Percentiles rank a stretch among this genome's conserved stretches.
phyloP scores from a whole-genome alignment of 1,140 invertebrate genomes.

The Magallana angulata region DNA sequence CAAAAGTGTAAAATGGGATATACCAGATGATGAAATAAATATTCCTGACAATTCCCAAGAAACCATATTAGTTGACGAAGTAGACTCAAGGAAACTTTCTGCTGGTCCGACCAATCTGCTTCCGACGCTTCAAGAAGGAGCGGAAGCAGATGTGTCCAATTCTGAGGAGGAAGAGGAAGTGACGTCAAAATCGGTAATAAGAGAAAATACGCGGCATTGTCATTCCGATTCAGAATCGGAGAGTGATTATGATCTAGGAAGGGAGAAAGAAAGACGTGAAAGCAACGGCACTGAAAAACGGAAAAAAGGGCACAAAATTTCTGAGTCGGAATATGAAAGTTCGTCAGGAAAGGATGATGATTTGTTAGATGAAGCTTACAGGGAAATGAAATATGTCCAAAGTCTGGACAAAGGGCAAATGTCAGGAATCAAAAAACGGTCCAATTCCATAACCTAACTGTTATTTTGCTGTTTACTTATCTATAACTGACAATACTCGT shows the following conservation, averaged over 20 bases:
- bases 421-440: neutral
- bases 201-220: neutral
- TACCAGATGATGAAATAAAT: neutral
- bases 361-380: neutral
- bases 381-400: neutral
- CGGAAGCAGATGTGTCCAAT: slow-evolving; percentile 5
- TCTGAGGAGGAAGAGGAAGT: neutral
- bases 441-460: neutral
- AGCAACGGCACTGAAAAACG: neutral
- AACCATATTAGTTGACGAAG: neutral
- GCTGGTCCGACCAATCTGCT: neutral
- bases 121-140: neutral
- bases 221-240: neutral
- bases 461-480: too few relatives aligned
- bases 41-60: neutral
- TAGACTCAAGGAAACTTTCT: neutral
- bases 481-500: too few relatives aligned
- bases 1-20: neutral
- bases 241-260: neutral
- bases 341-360: neutral
- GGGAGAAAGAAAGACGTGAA: neutral
- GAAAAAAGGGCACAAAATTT: neutral
- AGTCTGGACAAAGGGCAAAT: neutral
- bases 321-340: slow-evolving; percentile 2
- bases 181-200: neutral